Evolutionary conservation across 37 sponge, comb jelly and placozoan genomes (phyloP).

Genomic region (Cladorhizidae sp.): DNA sequence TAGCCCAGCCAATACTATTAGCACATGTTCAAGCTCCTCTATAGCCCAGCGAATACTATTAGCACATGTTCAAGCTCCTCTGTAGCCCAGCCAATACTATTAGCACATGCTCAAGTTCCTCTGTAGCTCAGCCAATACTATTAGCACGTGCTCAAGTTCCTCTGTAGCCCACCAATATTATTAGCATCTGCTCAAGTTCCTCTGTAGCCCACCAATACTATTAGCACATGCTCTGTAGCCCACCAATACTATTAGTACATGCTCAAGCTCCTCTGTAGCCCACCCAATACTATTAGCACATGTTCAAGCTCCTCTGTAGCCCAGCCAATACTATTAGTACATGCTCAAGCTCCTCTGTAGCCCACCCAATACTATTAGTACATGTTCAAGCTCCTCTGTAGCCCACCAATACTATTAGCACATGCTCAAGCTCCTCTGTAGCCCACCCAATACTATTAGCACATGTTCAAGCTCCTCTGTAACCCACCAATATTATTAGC

Average conservation of each 20-base stretch:
- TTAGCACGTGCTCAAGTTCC: too few species aligned
- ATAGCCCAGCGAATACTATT: too few species aligned
- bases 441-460: too few species aligned
- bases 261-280: too few species aligned
- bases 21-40: neutral
- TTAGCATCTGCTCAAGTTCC: neutral
- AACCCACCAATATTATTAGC: neutral
- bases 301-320: too few species aligned
- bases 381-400: too few species aligned
- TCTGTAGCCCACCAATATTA: neutral
- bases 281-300: too few species aligned
- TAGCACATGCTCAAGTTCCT: neutral
- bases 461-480: too few species aligned
- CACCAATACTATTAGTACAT: neutral
- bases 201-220: too few species aligned
- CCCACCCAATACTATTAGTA: too few species aligned
- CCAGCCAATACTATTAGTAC: neutral
- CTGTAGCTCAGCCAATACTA: too few species aligned
- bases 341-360: neutral
- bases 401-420: neutral
- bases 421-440: neutral
- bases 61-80: too few species aligned
- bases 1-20: neutral
- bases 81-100: neutral
- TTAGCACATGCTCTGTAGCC: neutral